Conservation (phyloP, 2,888 invertebrate species). For the Melipona bicolor region DNA sequence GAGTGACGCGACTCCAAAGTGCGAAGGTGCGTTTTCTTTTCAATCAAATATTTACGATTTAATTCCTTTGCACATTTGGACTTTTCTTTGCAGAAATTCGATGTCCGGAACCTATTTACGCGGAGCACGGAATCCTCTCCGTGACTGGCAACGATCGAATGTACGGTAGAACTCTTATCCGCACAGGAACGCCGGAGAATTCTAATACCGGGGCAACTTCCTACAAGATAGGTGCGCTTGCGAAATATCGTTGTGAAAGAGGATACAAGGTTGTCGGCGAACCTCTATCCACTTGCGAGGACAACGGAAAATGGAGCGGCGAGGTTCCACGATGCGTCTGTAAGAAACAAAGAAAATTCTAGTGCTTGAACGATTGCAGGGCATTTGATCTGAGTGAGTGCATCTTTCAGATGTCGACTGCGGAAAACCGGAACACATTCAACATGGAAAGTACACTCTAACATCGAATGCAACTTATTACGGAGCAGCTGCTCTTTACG, state of each 20-base stretch:
- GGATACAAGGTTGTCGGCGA: slow-evolving; percentile 95
- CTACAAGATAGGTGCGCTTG: slow-evolving; percentile 93
- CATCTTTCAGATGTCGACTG: slow-evolving; percentile 92
- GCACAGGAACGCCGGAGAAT: slow-evolving; percentile 88
- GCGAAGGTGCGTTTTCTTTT: slow-evolving; percentile 88
- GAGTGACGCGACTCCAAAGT: slow-evolving; percentile 93
- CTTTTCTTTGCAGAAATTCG: slow-evolving; percentile 90
- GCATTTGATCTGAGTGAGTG: neutral
- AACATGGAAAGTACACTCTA: slow-evolving; percentile 91
- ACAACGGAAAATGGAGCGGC: slow-evolving; percentile 94
- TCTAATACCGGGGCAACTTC: slow-evolving; percentile 89
- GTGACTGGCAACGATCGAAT: slow-evolving; percentile 96
- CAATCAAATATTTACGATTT: neutral
- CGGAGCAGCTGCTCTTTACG: slow-evolving; percentile 93
- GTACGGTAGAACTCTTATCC: slow-evolving; percentile 93
- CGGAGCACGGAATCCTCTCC: slow-evolving; percentile 94
- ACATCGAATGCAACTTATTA: slow-evolving; percentile 95
- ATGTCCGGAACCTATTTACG: slow-evolving; percentile 92
- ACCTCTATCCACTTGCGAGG: slow-evolving; percentile 93
- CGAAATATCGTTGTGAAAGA: slow-evolving; percentile 95
- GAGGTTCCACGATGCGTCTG: slow-evolving; percentile 93
- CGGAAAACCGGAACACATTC: slow-evolving; percentile 89
- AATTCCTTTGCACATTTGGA: too few relatives aligned
- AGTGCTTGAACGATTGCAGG: neutral
- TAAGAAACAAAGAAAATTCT: slow-evolving; percentile 84